Base-by-base conservation (phyloP, 2,888 invertebrate species). In the Metellina segmentata region DNA sequence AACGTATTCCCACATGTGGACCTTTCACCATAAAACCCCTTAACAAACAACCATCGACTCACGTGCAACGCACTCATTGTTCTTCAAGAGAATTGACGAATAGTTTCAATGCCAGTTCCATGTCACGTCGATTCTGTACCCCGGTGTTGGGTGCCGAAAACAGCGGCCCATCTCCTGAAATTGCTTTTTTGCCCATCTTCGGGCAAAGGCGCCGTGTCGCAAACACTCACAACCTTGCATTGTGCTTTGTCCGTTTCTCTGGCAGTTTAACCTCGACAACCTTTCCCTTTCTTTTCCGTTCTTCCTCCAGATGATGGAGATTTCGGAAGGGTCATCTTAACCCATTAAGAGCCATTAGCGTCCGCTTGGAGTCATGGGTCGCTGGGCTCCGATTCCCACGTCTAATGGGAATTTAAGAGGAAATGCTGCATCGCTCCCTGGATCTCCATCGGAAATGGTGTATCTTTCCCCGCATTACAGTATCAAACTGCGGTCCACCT, bases 251-350 rank as follows among this genome's bases (percentile, higher is more conserved):
- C 69, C 49, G 70, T 20, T n/a, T 16, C 61, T 20, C 78, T 49
- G 49, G 11, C 49, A 81, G 52, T 69, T 88, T 88, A 74, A 81
- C 88, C 88, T 88, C 74, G 52, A 19, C 87, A 79, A 79, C 83
- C 72, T 53, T 83, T 72, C 69, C 51, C 72, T 83, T 11, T 34
- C 34, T 34, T 34, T n/a, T 34, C 34, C 34, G 34, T 34, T 34
- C 19, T 16, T 51, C 51, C 48, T 51, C 16, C 20, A 61, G 34
- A 11, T 53, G 72, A 85, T 34, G 9, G 81, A 69, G 34, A 48
- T 34, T 81, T 7, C n/a, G 9, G n/a, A 19, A 86, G 78, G 88
- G 75, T 75, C 88, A 81, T 81, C 75, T 61, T 6, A 19, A 48
- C 13, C 88, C 81, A 81, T 88, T 69, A 79, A 19, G 49, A 48